Percentiles rank a stretch among this genome's conserved stretches.
These are phyloP conservation scores for Craterocephalus amniculus DNA, from an alignment of 2,797 vertebrate genomes.

Conservation along the genomic window DNA sequence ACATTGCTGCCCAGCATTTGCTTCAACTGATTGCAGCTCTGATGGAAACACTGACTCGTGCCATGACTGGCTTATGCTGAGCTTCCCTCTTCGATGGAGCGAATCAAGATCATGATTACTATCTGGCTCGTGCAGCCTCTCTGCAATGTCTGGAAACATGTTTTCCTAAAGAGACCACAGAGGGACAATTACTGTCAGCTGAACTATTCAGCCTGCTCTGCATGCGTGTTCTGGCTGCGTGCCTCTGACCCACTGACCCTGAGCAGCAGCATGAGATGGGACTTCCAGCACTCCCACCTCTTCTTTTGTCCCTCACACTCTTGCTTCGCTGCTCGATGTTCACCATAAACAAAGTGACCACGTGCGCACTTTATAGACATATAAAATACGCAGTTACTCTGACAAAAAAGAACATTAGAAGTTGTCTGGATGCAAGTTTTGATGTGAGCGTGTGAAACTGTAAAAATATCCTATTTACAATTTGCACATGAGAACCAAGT, in stretches of 20 bases:
- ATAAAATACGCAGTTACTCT: constrained; percentile 32
- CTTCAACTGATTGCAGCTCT: constrained; percentile 55
- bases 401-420: constrained; percentile 49
- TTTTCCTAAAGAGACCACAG: constrained; percentile 78
- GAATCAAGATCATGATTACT: constrained; percentile 79
- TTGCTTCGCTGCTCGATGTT: constrained; percentile 9
- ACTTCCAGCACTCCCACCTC: constrained; percentile 51
- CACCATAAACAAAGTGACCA: constrained; percentile 33
- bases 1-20: constrained; percentile 14
- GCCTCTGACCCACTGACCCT: constrained; percentile 78
- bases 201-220: constrained; percentile 75
- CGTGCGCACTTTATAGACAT: constrained; percentile 35
- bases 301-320: constrained; percentile 1
- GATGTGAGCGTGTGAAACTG: constrained; percentile 63
- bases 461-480: constrained; percentile 58
- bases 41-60: constrained; percentile 66
- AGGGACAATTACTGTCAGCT: constrained; percentile 79
- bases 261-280: constrained; percentile 69
- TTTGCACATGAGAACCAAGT: constrained; percentile 59
- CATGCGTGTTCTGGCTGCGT: constrained; percentile 79
- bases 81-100: constrained; percentile 66
- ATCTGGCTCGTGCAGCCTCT: constrained; percentile 72
- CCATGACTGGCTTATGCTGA: constrained; percentile 61
- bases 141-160: constrained; percentile 76
- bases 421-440: constrained; percentile 57